Evolutionary conservation across 2,797 vertebrate species (phyloP).

Genomic region (Neopelma chrysocephalum): DNA sequence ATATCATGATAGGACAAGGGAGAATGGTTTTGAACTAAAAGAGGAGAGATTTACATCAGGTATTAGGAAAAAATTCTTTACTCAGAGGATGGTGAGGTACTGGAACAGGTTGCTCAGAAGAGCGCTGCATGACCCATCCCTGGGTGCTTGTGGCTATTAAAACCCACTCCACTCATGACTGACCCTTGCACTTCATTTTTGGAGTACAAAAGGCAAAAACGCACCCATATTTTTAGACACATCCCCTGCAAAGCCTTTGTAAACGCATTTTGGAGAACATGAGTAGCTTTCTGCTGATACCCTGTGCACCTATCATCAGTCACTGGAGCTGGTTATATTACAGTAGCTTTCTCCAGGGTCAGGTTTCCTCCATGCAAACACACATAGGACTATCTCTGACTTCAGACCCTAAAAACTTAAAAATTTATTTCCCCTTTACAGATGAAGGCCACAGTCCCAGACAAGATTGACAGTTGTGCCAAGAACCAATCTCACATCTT

Average conservation of each 20-base stretch:
- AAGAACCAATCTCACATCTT: neutral
- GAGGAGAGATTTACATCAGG: neutral
- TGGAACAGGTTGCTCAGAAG: neutral
- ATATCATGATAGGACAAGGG: accelerated
- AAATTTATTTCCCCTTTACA: neutral
- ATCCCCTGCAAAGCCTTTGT: neutral
- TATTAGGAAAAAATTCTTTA: neutral
- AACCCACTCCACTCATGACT: neutral
- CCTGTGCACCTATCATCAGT: neutral
- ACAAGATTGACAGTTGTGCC: neutral
- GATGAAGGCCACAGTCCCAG: neutral
- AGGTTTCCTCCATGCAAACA: neutral
- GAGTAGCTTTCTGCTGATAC: neutral
- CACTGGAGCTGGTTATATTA: neutral
- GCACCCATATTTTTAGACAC: accelerated
- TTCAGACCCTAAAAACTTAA: neutral
- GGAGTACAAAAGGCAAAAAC: accelerated
- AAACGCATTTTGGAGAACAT: neutral
- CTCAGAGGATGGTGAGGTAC: neutral
- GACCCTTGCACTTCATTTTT: neutral
- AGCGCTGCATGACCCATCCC: neutral
- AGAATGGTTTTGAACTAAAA: neutral
- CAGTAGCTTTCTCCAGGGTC: neutral
- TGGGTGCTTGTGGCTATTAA: neutral
- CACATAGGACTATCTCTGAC: neutral